Evolutionary conservation across 1,140 invertebrate genomes (phyloP), one percentile per base, ranked within the genome.

Genomic region (Neodiprion lecontei): DNA sequence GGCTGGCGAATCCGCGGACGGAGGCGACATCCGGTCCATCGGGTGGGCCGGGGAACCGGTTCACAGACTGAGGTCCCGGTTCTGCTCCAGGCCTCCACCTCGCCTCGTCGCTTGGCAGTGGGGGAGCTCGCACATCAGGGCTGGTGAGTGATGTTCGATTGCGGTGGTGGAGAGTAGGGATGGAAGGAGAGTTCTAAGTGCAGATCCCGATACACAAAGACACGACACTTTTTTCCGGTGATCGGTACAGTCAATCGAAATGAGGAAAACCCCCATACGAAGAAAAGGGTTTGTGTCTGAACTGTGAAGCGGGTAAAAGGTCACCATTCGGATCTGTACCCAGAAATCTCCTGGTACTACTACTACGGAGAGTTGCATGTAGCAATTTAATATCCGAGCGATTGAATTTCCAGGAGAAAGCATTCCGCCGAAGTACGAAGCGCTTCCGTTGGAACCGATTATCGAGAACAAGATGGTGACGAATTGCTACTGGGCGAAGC

Each of bases 401-500:
- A 67, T 73, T 70, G 48, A 12, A 67, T 48, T 79, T 75, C 7
- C 72, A 89, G 88, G 87, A 48, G 87, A 88, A 67, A 87, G 69
- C 8, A 84, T 88, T 50, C 80, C 83, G 61, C 83, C 84, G 48
- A 88, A 88, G 50, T 89, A 88, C 75, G 87, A 89, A 74, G 88
- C 88, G 0, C 67, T 87, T 7, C 78, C 85, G 1, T 49, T 88
- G 14, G 87, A 88, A 70, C 86, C 86, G 21, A 86, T 88, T 68
- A 76, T 81, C 12, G 86, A 88, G 71, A 84, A 86, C 72, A 84
- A 87, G 23, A 81, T 84, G 75, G 77, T 81, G 69, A 88, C 85
- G 1, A 87, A 88, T 75, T 89, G 88, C 67, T 89, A 87, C 70
- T 88, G 86, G 86, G 87, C 87, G 8, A 87, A 88, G 67, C 75